A percentile compares a stretch with the other conserved stretches of the same genome.
phyloP scores from a whole-genome alignment of 2,113 vertebrate genomes.

The Uria aalge region DNA sequence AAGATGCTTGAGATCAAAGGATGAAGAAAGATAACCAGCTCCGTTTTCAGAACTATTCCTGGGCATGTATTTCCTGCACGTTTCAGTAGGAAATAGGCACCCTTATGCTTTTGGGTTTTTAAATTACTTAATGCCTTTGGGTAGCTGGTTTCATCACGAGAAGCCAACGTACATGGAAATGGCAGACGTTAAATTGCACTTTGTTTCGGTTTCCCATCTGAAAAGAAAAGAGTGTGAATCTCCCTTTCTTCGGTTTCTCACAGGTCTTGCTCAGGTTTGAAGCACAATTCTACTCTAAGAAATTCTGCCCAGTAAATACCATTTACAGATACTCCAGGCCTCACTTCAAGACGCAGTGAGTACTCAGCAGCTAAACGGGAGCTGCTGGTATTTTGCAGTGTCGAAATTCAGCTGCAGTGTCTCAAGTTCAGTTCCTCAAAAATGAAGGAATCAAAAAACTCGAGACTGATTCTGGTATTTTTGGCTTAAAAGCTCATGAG shows the following conservation, averaged over 20 bases:
- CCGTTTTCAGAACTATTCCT: not conserved
- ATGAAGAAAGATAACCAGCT: constrained; percentile 15
- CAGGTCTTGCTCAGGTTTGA: not conserved
- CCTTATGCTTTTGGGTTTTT: not conserved
- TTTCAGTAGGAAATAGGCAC: not conserved
- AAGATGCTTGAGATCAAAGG: constrained; percentile 16
- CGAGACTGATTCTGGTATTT: not conserved
- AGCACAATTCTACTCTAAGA: not conserved
- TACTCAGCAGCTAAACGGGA: not conserved
- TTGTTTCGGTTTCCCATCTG: not conserved
- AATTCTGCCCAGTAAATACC: not conserved
- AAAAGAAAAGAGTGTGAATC: not conserved
- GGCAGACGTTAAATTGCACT: not conserved
- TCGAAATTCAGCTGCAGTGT: not conserved
- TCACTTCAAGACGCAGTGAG: not conserved
- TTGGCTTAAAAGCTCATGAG: not conserved
- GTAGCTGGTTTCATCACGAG: not conserved
- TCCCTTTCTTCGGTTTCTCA: not conserved
- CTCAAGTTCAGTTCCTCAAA: constrained; percentile 9
- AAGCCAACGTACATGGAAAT: not conserved
- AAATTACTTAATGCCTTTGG: not conserved
- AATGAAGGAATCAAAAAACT: not conserved
- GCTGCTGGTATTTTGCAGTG: not conserved
- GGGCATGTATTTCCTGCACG: not conserved
- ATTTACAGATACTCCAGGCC: not conserved